These are phyloP conservation scores for Gulo gulo DNA, from an alignment of 2,113 vertebrate genomes.

Conservation along the genomic window DNA sequence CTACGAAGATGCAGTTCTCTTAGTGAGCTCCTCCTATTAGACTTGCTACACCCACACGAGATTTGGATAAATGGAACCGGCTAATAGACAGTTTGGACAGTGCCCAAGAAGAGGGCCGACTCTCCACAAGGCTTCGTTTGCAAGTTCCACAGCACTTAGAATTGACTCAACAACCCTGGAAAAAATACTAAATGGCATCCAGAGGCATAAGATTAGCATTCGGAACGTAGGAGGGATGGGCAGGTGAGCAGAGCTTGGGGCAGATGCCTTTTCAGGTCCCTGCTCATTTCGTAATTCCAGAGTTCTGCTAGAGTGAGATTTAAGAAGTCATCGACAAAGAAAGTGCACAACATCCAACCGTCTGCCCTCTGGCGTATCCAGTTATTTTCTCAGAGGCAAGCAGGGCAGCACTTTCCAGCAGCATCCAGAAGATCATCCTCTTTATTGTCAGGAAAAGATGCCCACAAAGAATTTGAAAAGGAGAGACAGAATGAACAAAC, in stretches of 20 bases:
- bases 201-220: background rate
- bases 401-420: background rate
- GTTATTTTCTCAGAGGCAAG: background rate
- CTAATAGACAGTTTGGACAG: background rate
- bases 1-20: background rate
- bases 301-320: background rate
- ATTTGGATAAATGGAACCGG: background rate
- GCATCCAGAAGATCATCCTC: too few species aligned
- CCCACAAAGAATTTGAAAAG: background rate
- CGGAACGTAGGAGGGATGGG: background rate
- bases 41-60: accelerated
- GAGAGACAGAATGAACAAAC: background rate
- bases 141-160: background rate
- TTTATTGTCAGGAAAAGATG: background rate
- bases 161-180: background rate
- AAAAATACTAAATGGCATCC: background rate
- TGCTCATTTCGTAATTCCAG: background rate
- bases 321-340: background rate
- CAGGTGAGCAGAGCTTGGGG: background rate
- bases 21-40: background rate
- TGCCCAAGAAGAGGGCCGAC: background rate
- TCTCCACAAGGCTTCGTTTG: background rate
- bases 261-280: background rate
- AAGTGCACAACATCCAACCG: accelerated
- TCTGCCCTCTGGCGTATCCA: background rate